A percentile compares a stretch with the other conserved stretches of the same genome.
Conservation (phyloP, 1,140 invertebrate species). For the Chironomus striatipennis region DNA sequence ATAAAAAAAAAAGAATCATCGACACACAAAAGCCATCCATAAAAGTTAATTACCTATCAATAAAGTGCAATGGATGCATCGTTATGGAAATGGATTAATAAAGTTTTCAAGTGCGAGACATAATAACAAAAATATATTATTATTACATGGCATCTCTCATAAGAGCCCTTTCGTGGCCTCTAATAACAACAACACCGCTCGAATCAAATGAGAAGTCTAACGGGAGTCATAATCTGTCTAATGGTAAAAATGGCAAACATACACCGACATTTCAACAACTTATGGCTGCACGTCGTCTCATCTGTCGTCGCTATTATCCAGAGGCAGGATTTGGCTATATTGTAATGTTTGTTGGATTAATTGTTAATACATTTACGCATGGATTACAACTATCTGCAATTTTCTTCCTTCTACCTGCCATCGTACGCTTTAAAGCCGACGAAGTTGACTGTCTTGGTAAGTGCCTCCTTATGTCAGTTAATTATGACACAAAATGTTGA, state of each 20-base stretch:
- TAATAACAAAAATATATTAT: not conserved
- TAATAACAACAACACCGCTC: not conserved
- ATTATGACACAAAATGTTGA: constrained; percentile 13
- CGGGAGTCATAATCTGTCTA: not conserved
- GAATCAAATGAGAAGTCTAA: not conserved
- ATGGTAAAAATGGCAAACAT: constrained; percentile 7
- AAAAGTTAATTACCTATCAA: not conserved
- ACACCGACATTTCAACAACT: constrained; percentile 14
- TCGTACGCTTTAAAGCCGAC: not conserved
- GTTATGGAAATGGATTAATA: not conserved
- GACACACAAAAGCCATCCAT: not conserved
- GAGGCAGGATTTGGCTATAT: not conserved
- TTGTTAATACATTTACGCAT: constrained; percentile 11
- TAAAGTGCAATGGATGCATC: not conserved
- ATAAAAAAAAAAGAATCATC: not conserved
- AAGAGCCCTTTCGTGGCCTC: not conserved
- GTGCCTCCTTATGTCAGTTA: not conserved
- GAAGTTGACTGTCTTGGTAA: constrained; percentile 18
- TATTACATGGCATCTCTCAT: not conserved
- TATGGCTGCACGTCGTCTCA: constrained; percentile 1
- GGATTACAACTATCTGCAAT: not conserved
- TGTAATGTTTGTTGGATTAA: not conserved
- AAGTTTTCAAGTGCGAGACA: not conserved
- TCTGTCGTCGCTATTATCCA: constrained; percentile 16
- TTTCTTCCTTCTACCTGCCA: not conserved